Evolutionary conservation across 2,113 vertebrate genomes (phyloP).

Genomic region (Nesoenas mayeri): DNA sequence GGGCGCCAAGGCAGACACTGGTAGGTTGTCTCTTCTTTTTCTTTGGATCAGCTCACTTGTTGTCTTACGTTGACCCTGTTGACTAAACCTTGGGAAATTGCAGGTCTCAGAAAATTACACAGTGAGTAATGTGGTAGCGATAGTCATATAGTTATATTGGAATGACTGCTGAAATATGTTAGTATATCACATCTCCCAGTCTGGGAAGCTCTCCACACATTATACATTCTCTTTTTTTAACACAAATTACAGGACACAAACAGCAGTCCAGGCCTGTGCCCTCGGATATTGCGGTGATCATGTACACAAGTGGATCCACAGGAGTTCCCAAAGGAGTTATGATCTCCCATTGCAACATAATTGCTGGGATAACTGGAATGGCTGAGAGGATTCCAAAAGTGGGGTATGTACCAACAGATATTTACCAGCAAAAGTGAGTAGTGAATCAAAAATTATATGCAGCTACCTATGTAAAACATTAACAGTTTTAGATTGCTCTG

Average conservation of each 20-base stretch:
- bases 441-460: too few relatives aligned
- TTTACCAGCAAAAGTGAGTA: background rate
- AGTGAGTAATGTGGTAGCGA: background rate
- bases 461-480: background rate
- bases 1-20: constrained; percentile 77
- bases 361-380: constrained; percentile 92
- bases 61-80: background rate
- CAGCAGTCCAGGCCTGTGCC: constrained; percentile 73
- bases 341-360: constrained; percentile 94
- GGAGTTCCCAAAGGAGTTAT: constrained; percentile 94
- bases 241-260: constrained; percentile 63
- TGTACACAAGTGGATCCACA: constrained; percentile 98
- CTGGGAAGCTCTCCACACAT: background rate
- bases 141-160: background rate
- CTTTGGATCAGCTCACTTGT: background rate
- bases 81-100: background rate
- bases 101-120: background rate
- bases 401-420: constrained; percentile 69
- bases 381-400: constrained; percentile 87
- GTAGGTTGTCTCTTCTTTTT: constrained; percentile 64
- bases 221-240: background rate
- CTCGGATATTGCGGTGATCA: constrained; percentile 90
- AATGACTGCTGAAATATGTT: background rate
- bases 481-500: background rate
- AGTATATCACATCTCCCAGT: background rate